Evolutionary conservation across 1,140 invertebrate species (phyloP).

Genomic region (Zaprionus lachaisei): DNA sequence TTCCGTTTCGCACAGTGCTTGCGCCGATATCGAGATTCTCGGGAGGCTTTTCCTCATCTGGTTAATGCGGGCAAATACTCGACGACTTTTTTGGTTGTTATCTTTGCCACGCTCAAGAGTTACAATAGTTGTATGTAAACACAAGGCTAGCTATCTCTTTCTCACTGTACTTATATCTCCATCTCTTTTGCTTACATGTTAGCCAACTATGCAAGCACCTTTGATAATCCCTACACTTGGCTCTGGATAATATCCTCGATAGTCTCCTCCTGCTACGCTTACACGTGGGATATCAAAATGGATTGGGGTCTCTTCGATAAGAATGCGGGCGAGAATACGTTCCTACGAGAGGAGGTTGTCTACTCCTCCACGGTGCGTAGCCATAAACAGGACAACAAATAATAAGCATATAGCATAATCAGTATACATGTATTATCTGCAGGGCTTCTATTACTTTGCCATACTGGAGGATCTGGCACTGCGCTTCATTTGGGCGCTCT

Average conservation of each 20-base stretch:
- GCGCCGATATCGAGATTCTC: constrained; percentile 95
- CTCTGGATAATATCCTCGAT: constrained; percentile 91
- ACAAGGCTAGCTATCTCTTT: neutral
- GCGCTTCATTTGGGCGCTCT: constrained; percentile 96
- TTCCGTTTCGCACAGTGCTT: constrained; percentile 99
- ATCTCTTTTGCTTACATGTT: constrained; percentile 20
- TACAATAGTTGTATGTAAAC: constrained; percentile 87
- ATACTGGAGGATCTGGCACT: constrained; percentile 98
- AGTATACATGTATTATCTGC: neutral
- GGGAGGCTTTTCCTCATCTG: constrained; percentile 96
- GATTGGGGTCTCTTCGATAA: constrained; percentile 99
- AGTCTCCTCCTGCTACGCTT: constrained; percentile 93
- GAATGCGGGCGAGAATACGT: constrained; percentile 92
- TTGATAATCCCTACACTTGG: constrained; percentile 92
- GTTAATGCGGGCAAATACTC: constrained; percentile 99
- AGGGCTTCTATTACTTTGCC: constrained; percentile 98
- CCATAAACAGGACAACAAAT: neutral
- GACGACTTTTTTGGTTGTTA: constrained; percentile 97
- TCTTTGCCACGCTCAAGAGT: constrained; percentile 92
- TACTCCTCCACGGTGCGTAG: constrained; percentile 89
- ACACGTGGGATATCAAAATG: constrained; percentile 98
- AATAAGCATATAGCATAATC: neutral
- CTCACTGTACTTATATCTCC: neutral
- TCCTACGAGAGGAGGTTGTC: constrained; percentile 91
- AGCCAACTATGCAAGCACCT: constrained; percentile 87